These are phyloP conservation scores for Cephalopholis sonnerati DNA, from an alignment of 2,113 vertebrate species.

Conservation along the genomic window DNA sequence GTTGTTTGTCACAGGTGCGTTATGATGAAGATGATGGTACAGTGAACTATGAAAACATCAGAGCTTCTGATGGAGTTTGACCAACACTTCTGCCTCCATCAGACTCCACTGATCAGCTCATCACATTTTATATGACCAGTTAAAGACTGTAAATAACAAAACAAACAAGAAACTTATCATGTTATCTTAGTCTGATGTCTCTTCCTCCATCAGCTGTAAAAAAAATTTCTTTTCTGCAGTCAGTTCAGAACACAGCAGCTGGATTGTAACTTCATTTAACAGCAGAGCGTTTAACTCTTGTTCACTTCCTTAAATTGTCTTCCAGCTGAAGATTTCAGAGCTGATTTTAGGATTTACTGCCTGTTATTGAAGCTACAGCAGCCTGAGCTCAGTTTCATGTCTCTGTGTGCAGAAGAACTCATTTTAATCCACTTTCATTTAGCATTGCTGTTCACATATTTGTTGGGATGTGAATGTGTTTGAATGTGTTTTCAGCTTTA, in stretches of 20 bases:
- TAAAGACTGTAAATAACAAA: neutral
- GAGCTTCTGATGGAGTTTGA: neutral
- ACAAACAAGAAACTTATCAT: no score
- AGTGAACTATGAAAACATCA: conserved; percentile 3
- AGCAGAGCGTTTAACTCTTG: no score
- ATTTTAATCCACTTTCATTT: neutral
- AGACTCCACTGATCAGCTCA: neutral
- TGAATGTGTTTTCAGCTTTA: no score
- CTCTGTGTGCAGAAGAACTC: neutral
- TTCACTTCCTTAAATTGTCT: no score
- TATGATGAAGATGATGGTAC: neutral
- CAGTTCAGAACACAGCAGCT: neutral
- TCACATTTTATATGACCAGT: neutral
- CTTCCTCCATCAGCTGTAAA: neutral
- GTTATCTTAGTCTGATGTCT: neutral
- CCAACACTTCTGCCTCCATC: neutral
- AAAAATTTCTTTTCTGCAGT: neutral
- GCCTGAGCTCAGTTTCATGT: neutral
- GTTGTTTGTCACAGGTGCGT: neutral
- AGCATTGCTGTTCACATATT: no score
- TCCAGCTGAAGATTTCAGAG: no score
- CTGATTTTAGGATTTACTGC: no score
- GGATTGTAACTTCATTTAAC: neutral
- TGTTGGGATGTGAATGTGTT: no score
- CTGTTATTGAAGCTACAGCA: no score